Conservation (phyloP, 2,113 vertebrate species). For the Microcebus lehilahytsara region DNA sequence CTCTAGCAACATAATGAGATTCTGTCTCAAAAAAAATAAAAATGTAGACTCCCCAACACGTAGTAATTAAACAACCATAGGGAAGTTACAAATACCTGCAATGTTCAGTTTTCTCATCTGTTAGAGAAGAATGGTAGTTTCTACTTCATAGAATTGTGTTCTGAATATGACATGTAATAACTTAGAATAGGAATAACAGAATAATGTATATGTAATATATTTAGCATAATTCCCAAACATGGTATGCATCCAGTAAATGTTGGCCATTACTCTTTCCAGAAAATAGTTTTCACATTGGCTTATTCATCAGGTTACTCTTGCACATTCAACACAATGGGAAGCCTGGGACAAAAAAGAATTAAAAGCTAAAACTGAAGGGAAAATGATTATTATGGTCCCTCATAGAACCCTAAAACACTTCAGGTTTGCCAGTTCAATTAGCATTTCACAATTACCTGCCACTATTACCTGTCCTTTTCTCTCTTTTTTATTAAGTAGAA, state of each 20-base stretch:
- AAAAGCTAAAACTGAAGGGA: constrained; percentile 32
- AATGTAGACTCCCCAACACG: neutral
- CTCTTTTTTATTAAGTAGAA: constrained; percentile 31
- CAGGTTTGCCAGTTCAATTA: constrained; percentile 39
- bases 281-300: neutral
- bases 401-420: constrained; percentile 26
- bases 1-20: too few relatives aligned
- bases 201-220: neutral
- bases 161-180: neutral
- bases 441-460: neutral
- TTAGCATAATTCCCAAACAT: neutral
- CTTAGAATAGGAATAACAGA: neutral
- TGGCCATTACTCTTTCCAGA: neutral
- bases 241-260: neutral
- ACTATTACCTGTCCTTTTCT: neutral
- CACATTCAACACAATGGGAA: constrained; percentile 9
- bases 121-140: neutral
- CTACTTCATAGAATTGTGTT: neutral
- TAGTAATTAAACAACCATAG: neutral
- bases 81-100: neutral
- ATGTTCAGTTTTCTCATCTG: neutral
- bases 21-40: too few relatives aligned
- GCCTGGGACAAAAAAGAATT: constrained; percentile 19
- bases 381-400: constrained; percentile 31
- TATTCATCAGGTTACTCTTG: constrained; percentile 25